Evolutionary conservation across 1,140 invertebrate species (phyloP).

Genomic region (Solenopsis invicta): DNA sequence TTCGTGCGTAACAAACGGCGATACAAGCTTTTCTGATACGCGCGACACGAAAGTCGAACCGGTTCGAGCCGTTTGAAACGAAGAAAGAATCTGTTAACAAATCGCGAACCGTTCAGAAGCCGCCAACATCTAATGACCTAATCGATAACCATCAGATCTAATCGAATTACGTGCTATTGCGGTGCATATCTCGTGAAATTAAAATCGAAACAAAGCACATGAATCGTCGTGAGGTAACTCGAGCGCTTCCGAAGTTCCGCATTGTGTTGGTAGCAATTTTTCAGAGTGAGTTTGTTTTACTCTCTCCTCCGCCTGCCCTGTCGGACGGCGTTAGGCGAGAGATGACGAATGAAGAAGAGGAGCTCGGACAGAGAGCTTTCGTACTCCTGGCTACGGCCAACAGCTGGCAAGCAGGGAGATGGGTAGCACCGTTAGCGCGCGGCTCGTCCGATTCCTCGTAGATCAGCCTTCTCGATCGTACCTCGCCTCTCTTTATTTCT

Average conservation of each 20-base stretch:
- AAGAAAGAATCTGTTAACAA: not conserved
- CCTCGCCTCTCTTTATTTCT: constrained; percentile 68
- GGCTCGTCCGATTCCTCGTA: constrained; percentile 70
- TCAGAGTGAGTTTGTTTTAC: constrained; percentile 15
- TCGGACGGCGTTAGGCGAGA: constrained; percentile 21
- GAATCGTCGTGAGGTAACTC: not conserved
- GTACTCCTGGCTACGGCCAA: constrained; percentile 50
- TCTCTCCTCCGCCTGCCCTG: not conserved
- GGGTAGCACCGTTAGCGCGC: constrained; percentile 73
- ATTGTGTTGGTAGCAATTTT: not conserved
- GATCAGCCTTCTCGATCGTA: constrained; percentile 74
- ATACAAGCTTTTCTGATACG: constrained; percentile 5
- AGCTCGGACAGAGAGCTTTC: constrained; percentile 23
- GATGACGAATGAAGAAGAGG: constrained; percentile 43
- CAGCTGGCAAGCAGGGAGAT: constrained; percentile 76
- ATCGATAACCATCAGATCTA: not conserved
- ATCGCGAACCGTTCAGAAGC: not conserved
- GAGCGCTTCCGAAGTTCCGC: not conserved
- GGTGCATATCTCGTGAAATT: not conserved
- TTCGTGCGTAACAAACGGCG: constrained; percentile 20
- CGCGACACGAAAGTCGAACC: not conserved
- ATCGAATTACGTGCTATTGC: not conserved
- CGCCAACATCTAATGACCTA: not conserved
- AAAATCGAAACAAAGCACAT: not conserved
- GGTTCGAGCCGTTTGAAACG: not conserved